Conservation (phyloP, 2,797 vertebrate species). For the Benthosema pterotum region DNA sequence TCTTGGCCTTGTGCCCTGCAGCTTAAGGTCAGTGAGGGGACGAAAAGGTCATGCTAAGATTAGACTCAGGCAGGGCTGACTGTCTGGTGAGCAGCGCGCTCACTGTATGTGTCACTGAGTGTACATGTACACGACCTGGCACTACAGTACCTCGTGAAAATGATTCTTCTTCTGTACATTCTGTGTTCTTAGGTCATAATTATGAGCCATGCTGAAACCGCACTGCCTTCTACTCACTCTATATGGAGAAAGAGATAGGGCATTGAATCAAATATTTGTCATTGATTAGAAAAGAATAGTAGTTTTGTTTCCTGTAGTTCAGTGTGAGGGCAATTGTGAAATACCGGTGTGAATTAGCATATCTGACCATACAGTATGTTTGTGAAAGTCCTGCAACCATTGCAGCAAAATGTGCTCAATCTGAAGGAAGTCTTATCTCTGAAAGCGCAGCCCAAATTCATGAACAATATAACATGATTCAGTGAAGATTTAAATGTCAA, state of each 20-base stretch:
- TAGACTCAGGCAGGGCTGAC: slow-evolving; percentile 51
- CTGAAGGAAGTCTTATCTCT: not conserved
- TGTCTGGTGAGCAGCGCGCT: slow-evolving; percentile 26
- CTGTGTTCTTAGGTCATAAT: slow-evolving; percentile 8
- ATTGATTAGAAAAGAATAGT: too few species aligned
- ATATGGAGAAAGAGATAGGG: not conserved
- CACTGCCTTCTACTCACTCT: not conserved
- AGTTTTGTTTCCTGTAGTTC: not conserved
- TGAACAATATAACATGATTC: not conserved
- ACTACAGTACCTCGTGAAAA: slow-evolving; percentile 17
- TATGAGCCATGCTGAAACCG: not conserved
- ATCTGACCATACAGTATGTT: not conserved
- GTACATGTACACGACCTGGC: slow-evolving; percentile 32
- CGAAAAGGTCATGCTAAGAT: slow-evolving; percentile 77
- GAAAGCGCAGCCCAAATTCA: not conserved
- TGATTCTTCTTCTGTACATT: slow-evolving; percentile 37
- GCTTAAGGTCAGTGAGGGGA: slow-evolving; percentile 74
- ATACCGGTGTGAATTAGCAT: too few species aligned
- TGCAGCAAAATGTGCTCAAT: not conserved
- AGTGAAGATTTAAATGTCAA: not conserved
- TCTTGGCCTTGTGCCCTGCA: slow-evolving; percentile 45
- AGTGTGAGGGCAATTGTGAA: too few species aligned
- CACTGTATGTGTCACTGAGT: slow-evolving; percentile 30
- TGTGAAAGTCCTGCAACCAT: not conserved
- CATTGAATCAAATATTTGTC: too few species aligned